Conservation (phyloP, 2,888 invertebrate species). For the Tetanocera ferruginea region DNA sequence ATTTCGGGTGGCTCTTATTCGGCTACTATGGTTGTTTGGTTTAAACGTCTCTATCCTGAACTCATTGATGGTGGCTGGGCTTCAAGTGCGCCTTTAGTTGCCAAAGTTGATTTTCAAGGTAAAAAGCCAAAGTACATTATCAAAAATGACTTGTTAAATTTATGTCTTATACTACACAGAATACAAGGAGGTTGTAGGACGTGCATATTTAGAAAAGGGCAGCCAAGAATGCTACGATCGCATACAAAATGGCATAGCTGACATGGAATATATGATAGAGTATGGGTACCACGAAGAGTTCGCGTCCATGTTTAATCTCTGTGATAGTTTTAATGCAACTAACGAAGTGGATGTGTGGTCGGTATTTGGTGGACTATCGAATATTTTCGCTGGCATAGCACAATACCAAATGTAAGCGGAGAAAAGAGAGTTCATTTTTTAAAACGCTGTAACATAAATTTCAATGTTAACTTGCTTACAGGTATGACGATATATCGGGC, state of each 20-base stretch:
- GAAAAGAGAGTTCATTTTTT: neutral
- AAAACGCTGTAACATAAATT: too few relatives aligned
- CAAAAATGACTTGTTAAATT: neutral
- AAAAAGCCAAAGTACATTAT: neutral
- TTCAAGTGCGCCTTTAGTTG: constrained; percentile 77
- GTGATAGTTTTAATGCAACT: constrained; percentile 60
- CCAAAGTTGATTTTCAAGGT: constrained; percentile 74
- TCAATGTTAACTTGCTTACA: constrained; percentile 34
- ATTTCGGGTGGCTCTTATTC: constrained; percentile 78
- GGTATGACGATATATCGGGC: constrained; percentile 52
- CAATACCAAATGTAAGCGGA: constrained; percentile 61
- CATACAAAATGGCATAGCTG: constrained; percentile 62
- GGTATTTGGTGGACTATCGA: constrained; percentile 62
- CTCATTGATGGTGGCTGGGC: constrained; percentile 74
- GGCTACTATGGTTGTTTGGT: constrained; percentile 78
- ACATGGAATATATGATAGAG: constrained; percentile 60
- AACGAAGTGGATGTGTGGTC: constrained; percentile 64
- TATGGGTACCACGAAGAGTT: constrained; percentile 58
- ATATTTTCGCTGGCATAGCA: constrained; percentile 60
- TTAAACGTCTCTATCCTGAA: constrained; percentile 76
- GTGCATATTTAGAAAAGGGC: constrained; percentile 59
- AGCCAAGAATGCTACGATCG: constrained; percentile 64
- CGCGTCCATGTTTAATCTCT: constrained; percentile 62
- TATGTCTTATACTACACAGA: constrained; percentile 49
- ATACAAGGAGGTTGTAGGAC: constrained; percentile 66